Percentiles rank a stretch among this genome's conserved stretches.
These are phyloP conservation scores for Varroa destructor DNA, from an alignment of 1,140 invertebrate species.

Conservation along the genomic window DNA sequence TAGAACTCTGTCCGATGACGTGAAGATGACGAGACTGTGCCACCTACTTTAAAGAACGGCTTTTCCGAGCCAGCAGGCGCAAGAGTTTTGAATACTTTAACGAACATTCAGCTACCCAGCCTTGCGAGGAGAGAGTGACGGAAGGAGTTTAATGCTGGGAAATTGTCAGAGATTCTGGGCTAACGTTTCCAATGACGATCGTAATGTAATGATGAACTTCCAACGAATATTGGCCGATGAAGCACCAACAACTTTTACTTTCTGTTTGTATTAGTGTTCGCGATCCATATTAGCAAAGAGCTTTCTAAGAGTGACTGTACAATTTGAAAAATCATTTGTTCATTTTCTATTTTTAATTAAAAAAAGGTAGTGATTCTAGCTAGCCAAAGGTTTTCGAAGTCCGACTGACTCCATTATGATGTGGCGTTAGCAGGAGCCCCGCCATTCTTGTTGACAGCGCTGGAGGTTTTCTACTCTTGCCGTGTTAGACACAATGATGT, in stretches of 20 bases:
- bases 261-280: background rate
- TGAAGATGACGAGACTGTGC: background rate
- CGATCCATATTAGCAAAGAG: background rate
- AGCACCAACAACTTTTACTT: background rate
- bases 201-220: conserved; percentile 24
- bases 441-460: too few species aligned
- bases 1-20: background rate
- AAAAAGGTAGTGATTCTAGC: background rate
- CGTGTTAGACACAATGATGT: too few species aligned
- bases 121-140: too few species aligned
- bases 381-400: background rate
- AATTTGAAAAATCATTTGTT: background rate
- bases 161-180: background rate
- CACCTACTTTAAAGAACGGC: too few species aligned
- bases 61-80: background rate
- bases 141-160: background rate
- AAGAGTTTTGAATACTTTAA: conserved; percentile 27
- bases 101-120: background rate
- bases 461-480: too few species aligned
- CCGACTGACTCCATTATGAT: background rate
- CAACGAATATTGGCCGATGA: background rate
- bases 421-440: too few species aligned
- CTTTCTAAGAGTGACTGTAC: background rate
- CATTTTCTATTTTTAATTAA: background rate
- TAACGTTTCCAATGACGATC: background rate